Base-by-base conservation (phyloP, 2,888 invertebrate genomes). In the Scaptodrosophila latifasciaeformis region DNA sequence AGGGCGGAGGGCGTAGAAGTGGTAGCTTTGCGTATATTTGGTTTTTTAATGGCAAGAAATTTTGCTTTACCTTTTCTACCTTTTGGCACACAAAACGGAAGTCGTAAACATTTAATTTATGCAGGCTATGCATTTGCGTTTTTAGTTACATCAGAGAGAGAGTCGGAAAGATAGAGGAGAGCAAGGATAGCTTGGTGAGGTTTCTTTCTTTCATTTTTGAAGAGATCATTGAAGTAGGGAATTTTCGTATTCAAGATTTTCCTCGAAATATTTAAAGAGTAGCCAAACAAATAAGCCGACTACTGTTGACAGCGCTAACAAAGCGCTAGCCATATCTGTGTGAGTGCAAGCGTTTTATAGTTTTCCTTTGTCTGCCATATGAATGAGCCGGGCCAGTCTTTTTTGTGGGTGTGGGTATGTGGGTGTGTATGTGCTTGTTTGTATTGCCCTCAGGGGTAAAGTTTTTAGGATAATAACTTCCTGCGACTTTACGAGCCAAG, bases 401-500 rank as follows among this genome's bases (percentile, higher is more conserved):
- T n/a, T 42, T 9, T 27, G 2, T 27, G n/a, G 19, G 4, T 24
- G 13, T 24, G 42, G 4, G 10, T 6, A 13, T 19, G 18, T 6
- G 10, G n/a, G 13, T 17, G 12, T 35, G 34, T 44, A 66, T 65
- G 40, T 63, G 70, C 71, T 80, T 75, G 81, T 75, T 75, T 81
- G 67, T 74, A 78, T 70, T 79, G 67, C 67, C 79, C 81, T 71
- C 80, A 68, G 71, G 80, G 74, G 76, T 81, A 72, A 82, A 82
- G 82, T 80, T 80, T 81, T 75, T 81, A 81, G 79, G 69, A 76
- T 81, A 82, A 82, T 81, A 82, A 82, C 79, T 82, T 80, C 79
- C 82, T 81, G 71, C 65, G 76, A 76, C 81, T 78, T 81, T 78
- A 71, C 65, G 72, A 72, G 81, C 59, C 70, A 74, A 68, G 65